Evolutionary conservation across 1,140 invertebrate genomes (phyloP).

Genomic region (Drosophila suzukii): DNA sequence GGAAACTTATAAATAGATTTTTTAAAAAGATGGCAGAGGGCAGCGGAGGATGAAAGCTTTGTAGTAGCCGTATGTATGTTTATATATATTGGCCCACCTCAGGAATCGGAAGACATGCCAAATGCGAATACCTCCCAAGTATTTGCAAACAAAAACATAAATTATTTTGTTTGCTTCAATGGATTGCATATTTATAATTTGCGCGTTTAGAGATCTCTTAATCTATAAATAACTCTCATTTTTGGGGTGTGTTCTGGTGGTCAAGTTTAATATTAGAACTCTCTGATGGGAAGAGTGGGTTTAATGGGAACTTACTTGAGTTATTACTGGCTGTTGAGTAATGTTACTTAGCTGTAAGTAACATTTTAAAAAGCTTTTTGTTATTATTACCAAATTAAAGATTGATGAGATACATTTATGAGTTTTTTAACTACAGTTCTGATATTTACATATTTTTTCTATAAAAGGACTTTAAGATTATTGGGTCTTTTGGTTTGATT

Average conservation of each 20-base stretch:
- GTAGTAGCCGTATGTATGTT: slow-evolving; percentile 4
- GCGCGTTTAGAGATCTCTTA: slow-evolving; percentile 17
- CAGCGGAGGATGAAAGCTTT: slow-evolving; percentile 32
- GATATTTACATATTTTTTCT: too few species aligned
- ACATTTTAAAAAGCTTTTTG: too few species aligned
- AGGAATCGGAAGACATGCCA: slow-evolving; percentile 55
- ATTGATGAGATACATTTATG: too few species aligned
- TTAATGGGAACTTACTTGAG: neutral
- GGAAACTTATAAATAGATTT: slow-evolving; percentile 72
- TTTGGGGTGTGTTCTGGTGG: slow-evolving; percentile 41
- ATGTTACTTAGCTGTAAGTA: too few species aligned
- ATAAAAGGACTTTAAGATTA: too few species aligned
- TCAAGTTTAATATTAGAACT: slow-evolving; percentile 52
- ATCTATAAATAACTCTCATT: slow-evolving; percentile 26
- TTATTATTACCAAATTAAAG: too few species aligned
- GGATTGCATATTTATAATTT: slow-evolving; percentile 58
- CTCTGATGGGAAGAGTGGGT: neutral
- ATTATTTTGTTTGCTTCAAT: slow-evolving; percentile 63
- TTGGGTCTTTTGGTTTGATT: too few species aligned
- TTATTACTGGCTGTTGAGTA: neutral
- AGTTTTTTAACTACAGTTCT: too few species aligned
- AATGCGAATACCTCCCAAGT: slow-evolving; percentile 66
- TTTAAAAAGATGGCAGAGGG: neutral
- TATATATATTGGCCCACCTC: slow-evolving; percentile 35
- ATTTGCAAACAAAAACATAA: slow-evolving; percentile 82